Conservation (phyloP, 2,113 vertebrate genomes). For the Elephas maximus region DNA sequence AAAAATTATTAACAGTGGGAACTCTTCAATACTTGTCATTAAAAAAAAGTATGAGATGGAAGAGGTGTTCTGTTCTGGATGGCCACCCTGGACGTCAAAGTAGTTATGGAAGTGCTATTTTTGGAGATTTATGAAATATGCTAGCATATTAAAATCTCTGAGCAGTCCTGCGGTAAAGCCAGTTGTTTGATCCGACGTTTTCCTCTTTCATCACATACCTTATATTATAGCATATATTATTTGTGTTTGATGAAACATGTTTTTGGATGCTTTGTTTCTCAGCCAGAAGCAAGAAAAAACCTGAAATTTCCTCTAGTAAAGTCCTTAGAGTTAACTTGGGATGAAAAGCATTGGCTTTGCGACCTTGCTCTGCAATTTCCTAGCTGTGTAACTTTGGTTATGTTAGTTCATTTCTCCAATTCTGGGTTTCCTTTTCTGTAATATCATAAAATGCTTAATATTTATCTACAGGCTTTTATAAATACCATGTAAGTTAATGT, state of each 20-base stretch:
- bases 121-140: background rate
- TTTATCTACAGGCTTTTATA: background rate
- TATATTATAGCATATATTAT: background rate
- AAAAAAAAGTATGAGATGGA: background rate
- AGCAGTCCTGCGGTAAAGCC: background rate
- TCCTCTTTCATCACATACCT: background rate
- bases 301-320: conserved; percentile 33
- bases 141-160: background rate
- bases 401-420: conserved; percentile 32
- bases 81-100: background rate
- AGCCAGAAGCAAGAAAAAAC: background rate
- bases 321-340: conserved; percentile 15
- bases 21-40: background rate
- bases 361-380: background rate
- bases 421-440: conserved; percentile 39
- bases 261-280: conserved; percentile 41
- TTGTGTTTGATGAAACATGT: conserved; percentile 46
- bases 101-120: background rate
- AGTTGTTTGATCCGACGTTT: conserved; percentile 19
- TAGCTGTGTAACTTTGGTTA: background rate
- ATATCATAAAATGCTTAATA: background rate
- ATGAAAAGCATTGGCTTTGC: conserved; percentile 33
- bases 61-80: background rate
- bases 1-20: background rate
- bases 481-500: background rate